Percentiles rank a stretch among this genome's conserved stretches.
phyloP scores from a whole-genome alignment of 1,140 invertebrate genomes.

The Monochamus saltuarius region DNA sequence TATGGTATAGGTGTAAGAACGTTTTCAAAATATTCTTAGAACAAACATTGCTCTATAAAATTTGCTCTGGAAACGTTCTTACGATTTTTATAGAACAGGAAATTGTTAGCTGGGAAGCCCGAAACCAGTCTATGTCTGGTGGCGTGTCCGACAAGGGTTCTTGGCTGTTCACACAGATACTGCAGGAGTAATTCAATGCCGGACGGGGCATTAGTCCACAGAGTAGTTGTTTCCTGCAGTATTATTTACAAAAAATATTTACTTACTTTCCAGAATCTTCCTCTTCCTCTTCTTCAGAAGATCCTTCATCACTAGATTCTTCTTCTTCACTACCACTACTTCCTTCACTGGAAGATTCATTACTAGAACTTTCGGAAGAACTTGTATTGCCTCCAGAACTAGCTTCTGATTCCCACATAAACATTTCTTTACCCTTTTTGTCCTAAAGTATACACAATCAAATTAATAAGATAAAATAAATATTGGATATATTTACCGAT shows the following conservation, averaged over 20 bases:
- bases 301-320: conserved; percentile 41
- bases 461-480: not conserved
- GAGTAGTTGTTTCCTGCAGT: no score
- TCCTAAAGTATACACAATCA: conserved; percentile 32
- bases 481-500: conserved; percentile 24
- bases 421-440: conserved; percentile 39
- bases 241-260: not conserved
- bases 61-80: no score
- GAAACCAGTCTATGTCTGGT: no score
- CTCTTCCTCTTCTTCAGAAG: conserved; percentile 28
- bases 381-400: conserved; percentile 31
- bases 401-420: conserved; percentile 41
- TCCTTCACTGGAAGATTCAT: conserved; percentile 34
- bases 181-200: no score
- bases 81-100: no score
- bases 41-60: no score
- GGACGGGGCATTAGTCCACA: no score
- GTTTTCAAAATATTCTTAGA: no score
- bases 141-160: no score
- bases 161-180: no score
- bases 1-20: no score
- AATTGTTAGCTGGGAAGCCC: no score
- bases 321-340: conserved; percentile 37
- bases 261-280: conserved; percentile 8
- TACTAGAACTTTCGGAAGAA: conserved; percentile 27